Evolutionary conservation across 2,888 invertebrate species (phyloP), one percentile per base, ranked within the genome.

Genomic region (Hydroisotoma schaefferi): DNA sequence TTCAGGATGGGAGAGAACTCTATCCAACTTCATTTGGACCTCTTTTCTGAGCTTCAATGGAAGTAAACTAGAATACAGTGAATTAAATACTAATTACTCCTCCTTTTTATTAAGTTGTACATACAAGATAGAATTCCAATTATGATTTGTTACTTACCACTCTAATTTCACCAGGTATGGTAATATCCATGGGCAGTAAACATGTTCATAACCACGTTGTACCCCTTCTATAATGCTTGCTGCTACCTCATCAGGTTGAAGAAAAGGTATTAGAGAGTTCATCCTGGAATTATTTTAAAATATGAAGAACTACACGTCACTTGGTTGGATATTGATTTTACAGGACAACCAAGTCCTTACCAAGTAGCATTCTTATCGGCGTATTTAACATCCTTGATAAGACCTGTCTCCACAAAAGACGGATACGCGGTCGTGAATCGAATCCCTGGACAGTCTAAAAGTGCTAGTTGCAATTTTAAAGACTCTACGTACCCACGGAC

Each of bases 331-430:
- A 10, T 10, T 15, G 33, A 8, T 15, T 8, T 33, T 33, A 33
- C 8, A 10, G 33, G 33, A 33, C 33, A 10, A 10, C 33, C 6
- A 43, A 43, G 18, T 15, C 12, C 43, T 43, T 53, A 53, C 53
- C 28, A 40, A 25, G 25, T 38, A 25, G 37, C 23, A 10, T 20
- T 25, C 6, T 10, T 15, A 25, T 53, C 25, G 15, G 38, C 22
- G 23, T 53, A 53, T 26, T 53, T 40, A 27, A 53, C 43, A 25
- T 53, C 53, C 26, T 53, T 53, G 10, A 53, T 26, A 25, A 53
- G 15, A 2, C 26, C 26, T 2, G 53, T 53, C 12, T 53, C 43
- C 38, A 53, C 26, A 18, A 53, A 53, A 3, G 15, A 53, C 2
- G 53, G 53, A 26, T 53, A 53, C 23, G 40, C 25, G 2, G 53